phyloP scores from a whole-genome alignment of 2,113 vertebrate species.

The Panthera uncia region DNA sequence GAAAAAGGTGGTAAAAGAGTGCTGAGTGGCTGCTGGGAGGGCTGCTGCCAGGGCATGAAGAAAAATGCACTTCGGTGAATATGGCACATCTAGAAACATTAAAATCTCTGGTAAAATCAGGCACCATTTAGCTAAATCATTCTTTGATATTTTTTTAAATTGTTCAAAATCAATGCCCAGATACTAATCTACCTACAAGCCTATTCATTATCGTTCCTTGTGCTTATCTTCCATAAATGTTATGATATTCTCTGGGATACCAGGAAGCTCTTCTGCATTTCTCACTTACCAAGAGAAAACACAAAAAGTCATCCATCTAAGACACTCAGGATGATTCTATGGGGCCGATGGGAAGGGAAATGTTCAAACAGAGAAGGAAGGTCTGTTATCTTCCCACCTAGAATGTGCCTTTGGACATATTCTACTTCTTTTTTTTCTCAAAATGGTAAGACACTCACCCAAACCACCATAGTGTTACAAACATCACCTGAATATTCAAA shows the following conservation, averaged over 20 bases:
- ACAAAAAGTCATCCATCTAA: not conserved
- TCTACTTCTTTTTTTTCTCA: not conserved
- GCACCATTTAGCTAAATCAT: not conserved
- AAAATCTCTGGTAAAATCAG: conserved; percentile 30
- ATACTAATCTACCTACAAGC: not conserved
- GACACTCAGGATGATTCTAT: not conserved
- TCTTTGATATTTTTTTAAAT: not conserved
- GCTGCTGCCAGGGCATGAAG: not conserved
- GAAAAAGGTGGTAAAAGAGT: not conserved
- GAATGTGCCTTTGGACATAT: not conserved
- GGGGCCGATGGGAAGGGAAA: not conserved
- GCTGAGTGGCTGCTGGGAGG: not conserved
- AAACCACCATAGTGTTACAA: not conserved
- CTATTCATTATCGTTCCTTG: not conserved
- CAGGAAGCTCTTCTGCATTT: not conserved
- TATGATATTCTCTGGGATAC: not conserved
- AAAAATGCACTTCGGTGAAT: not conserved
- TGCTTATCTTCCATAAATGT: not conserved
- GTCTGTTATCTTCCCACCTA: not conserved
- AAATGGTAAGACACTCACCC: not conserved
- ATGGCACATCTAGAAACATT: not conserved
- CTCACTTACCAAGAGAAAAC: not conserved
- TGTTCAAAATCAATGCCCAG: not conserved
- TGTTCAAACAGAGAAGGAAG: not conserved
- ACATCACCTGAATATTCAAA: not conserved